phyloP scores from a whole-genome alignment of 2,797 vertebrate species.

The Micromesistius poutassou region DNA sequence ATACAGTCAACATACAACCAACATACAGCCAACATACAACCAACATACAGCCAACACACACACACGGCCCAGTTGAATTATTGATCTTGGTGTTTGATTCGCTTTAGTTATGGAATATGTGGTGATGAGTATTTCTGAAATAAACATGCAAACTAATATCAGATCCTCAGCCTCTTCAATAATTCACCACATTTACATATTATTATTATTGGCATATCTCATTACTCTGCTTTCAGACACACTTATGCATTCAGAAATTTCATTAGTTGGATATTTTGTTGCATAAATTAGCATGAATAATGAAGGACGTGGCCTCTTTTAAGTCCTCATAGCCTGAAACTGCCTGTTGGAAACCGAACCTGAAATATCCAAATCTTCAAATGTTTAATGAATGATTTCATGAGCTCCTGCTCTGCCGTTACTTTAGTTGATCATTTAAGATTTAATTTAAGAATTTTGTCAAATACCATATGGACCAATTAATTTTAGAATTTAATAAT shows the following conservation, averaged over 20 bases:
- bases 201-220: constrained; percentile 77
- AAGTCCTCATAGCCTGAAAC: constrained; percentile 32
- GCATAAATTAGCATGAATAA: constrained; percentile 77
- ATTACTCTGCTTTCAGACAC: constrained; percentile 65
- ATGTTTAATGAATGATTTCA: too few relatives aligned
- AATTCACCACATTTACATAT: constrained; percentile 77
- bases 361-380: constrained; percentile 33
- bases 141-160: constrained; percentile 71
- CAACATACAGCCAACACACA: constrained; percentile 8
- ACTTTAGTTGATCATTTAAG: too few relatives aligned
- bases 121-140: constrained; percentile 51
- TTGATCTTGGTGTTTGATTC: constrained; percentile 66
- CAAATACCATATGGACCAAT: too few relatives aligned
- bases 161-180: constrained; percentile 72
- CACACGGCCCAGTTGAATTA: constrained; percentile 58
- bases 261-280: constrained; percentile 65
- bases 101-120: constrained; percentile 63
- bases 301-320: constrained; percentile 55
- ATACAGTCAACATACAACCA: not conserved
- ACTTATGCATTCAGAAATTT: constrained; percentile 74
- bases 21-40: not conserved
- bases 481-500: constrained; percentile 5
- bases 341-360: not conserved
- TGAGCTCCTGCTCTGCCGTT: too few relatives aligned
- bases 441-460: too few relatives aligned